Evolutionary conservation across 2,113 vertebrate genomes (phyloP).

Genomic region (Sinocyclocheilus grahami): DNA sequence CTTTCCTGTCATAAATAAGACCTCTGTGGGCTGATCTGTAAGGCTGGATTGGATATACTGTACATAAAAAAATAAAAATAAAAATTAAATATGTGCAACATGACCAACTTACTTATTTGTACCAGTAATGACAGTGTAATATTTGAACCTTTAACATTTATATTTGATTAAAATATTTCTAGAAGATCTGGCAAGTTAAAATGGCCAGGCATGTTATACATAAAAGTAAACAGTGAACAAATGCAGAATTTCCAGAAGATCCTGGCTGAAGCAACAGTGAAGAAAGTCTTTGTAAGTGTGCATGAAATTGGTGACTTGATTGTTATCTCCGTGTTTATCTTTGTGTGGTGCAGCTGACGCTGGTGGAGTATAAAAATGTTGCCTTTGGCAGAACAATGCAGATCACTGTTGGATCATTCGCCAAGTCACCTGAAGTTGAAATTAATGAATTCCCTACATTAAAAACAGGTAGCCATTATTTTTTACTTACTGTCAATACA

Average conservation of each 20-base stretch:
- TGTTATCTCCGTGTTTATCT: constrained; percentile 9
- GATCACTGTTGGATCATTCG: constrained; percentile 16
- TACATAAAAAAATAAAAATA: too few species aligned
- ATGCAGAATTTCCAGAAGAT: neutral
- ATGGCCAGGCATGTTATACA: too few species aligned
- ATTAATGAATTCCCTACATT: constrained; percentile 54
- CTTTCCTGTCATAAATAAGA: too few species aligned
- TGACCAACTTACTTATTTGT: neutral
- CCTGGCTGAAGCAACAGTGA: neutral
- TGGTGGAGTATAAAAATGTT: constrained; percentile 57
- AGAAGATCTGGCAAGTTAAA: neutral
- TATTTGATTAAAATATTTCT: neutral
- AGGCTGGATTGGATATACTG: too few species aligned
- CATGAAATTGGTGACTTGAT: neutral
- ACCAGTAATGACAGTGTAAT: neutral
- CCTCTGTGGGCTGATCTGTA: too few species aligned
- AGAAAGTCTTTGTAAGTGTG: neutral
- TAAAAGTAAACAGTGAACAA: neutral
- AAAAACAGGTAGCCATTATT: constrained; percentile 59
- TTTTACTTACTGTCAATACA: too few species aligned
- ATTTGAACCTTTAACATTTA: neutral
- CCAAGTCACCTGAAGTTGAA: neutral
- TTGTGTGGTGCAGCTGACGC: constrained; percentile 56
- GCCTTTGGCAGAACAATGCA: constrained; percentile 58
- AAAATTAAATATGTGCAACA: too few species aligned